A percentile compares a stretch with the other conserved stretches of the same genome.
These are phyloP conservation scores for Struthidea cinerea DNA, from an alignment of 2,113 vertebrate species.

Conservation along the genomic window DNA sequence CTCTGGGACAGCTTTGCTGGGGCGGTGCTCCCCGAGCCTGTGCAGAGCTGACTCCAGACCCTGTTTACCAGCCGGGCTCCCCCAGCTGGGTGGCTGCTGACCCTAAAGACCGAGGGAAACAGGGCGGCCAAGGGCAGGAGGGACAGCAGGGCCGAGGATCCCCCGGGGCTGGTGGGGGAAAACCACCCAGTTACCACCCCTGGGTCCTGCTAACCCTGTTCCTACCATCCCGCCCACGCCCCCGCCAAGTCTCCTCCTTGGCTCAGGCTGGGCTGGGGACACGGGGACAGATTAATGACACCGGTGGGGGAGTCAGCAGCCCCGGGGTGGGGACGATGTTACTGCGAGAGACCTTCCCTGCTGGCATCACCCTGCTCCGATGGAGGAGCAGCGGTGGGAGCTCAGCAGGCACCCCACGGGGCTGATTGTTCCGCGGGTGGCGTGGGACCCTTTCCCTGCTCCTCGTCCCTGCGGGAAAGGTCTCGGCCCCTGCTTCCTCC, in stretches of 20 bases:
- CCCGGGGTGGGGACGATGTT: neutral
- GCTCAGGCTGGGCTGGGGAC: neutral
- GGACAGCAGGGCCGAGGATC: neutral
- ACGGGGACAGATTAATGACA: neutral
- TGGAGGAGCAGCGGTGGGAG: fast-evolving
- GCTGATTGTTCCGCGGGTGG: fast-evolving
- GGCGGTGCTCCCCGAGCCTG: neutral
- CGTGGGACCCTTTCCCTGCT: fast-evolving
- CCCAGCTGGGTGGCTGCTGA: neutral
- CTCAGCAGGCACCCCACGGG: fast-evolving
- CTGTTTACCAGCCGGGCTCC: neutral
- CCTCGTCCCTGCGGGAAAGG: neutral
- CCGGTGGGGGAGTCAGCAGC: fast-evolving
- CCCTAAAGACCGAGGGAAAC: neutral
- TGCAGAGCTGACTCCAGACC: neutral
- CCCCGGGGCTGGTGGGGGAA: neutral
- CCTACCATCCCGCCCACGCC: fast-evolving
- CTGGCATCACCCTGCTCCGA: fast-evolving
- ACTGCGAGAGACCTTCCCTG: neutral
- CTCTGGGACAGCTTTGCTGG: neutral
- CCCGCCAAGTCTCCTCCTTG: fast-evolving
- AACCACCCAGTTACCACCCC: fast-evolving
- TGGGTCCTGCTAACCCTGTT: fast-evolving
- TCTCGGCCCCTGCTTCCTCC: neutral
- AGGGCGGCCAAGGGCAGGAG: neutral